Evolutionary conservation across 1,140 invertebrate genomes (phyloP).

Genomic region (Rhagoletis zephyria): DNA sequence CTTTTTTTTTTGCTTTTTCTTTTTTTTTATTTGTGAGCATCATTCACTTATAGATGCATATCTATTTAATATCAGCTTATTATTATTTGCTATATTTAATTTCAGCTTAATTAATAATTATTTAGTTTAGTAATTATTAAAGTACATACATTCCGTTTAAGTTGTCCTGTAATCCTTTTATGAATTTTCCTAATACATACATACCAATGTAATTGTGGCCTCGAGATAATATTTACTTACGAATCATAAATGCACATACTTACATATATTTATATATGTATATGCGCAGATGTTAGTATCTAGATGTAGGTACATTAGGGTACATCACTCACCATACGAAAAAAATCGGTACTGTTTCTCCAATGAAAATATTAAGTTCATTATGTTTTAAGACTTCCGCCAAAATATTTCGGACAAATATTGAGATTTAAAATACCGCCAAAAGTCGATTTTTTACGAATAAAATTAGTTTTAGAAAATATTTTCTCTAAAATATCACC

Average conservation of each 20-base stretch:
- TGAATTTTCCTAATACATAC: not conserved
- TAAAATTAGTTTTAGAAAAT: no score
- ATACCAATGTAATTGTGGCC: not conserved
- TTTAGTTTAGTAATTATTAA: constrained; percentile 44
- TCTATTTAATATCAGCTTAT: not conserved
- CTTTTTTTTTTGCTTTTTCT: not conserved
- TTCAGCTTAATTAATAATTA: constrained; percentile 23
- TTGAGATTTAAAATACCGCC: no score
- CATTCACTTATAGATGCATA: not conserved
- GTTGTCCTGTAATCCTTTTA: constrained; percentile 30
- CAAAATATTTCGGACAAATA: no score
- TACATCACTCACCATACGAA: no score
- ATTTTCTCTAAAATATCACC: no score
- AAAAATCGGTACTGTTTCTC: no score
- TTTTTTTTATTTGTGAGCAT: not conserved
- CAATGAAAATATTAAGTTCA: no score
- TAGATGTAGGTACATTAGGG: no score
- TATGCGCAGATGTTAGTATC: not conserved
- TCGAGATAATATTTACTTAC: constrained; percentile 8
- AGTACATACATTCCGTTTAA: constrained; percentile 40
- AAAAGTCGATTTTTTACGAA: no score
- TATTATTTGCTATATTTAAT: not conserved
- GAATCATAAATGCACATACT: not conserved
- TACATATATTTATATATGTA: not conserved
- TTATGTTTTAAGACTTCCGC: no score